phyloP scores from a whole-genome alignment of 2,797 vertebrate genomes.

The Enteromius treurensis region DNA sequence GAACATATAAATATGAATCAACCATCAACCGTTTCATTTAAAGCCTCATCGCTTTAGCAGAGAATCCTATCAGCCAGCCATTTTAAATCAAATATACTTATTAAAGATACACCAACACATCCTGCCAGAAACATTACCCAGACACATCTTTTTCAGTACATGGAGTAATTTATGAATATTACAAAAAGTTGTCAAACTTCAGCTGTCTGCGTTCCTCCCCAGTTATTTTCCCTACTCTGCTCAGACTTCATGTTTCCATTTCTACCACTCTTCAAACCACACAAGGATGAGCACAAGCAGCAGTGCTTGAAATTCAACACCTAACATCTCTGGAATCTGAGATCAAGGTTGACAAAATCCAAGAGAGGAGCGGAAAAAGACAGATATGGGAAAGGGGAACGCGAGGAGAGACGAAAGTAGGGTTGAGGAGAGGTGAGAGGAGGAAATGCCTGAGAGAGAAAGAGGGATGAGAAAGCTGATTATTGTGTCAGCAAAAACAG shows the following conservation, averaged over 20 bases:
- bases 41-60: background rate
- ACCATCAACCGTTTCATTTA: background rate
- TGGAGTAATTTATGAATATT: conserved; percentile 23
- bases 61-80: background rate
- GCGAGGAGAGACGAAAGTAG: conserved; percentile 1
- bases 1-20: background rate
- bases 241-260: conserved; percentile 24
- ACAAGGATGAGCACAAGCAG: conserved; percentile 19
- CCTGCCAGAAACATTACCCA: background rate
- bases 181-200: conserved; percentile 30
- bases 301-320: conserved; percentile 11
- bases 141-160: conserved; percentile 13
- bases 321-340: conserved; percentile 36
- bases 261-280: conserved; percentile 13
- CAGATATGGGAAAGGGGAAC: background rate
- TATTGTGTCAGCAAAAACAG: conserved; percentile 28
- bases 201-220: background rate
- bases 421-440: conserved; percentile 4
- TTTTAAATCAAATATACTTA: conserved; percentile 24
- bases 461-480: background rate
- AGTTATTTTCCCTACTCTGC: background rate
- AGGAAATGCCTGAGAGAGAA: conserved; percentile 23
- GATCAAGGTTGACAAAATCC: conserved; percentile 44
- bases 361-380: conserved; percentile 27
- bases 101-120: conserved; percentile 11